Evolutionary conservation across 2,797 vertebrate species (phyloP).

Genomic region (Sebastes itinus): DNA sequence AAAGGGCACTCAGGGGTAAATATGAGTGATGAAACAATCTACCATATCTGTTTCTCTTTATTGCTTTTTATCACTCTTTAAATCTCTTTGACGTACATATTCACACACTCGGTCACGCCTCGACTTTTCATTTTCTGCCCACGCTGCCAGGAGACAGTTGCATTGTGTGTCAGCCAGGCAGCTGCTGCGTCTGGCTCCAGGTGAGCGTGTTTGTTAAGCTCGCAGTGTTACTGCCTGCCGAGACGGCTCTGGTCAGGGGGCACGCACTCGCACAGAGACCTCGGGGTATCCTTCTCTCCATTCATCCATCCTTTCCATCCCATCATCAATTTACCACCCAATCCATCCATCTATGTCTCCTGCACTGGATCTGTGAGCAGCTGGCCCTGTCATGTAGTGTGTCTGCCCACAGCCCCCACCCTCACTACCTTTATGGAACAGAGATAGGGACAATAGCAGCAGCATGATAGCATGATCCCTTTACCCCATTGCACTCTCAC

Average conservation of each 20-base stretch:
- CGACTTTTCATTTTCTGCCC: constrained; percentile 33
- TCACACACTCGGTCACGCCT: constrained; percentile 38
- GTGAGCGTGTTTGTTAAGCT: constrained; percentile 71
- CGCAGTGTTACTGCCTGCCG: constrained; percentile 38
- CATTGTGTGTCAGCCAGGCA: constrained; percentile 61
- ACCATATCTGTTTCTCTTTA: background rate
- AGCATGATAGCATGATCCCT: constrained; percentile 65
- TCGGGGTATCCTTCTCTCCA: constrained; percentile 33
- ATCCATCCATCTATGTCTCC: constrained; percentile 49
- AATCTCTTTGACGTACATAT: constrained; percentile 26
- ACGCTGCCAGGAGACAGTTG: constrained; percentile 54
- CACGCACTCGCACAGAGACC: constrained; percentile 2
- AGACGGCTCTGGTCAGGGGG: constrained; percentile 44
- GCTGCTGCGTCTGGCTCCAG: constrained; percentile 81
- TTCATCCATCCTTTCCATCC: constrained; percentile 30
- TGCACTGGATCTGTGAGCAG: constrained; percentile 67
- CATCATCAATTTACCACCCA: constrained; percentile 41
- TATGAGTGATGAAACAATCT: background rate
- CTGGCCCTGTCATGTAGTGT: constrained; percentile 73
- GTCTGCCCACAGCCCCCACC: constrained; percentile 16
- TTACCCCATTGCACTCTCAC: constrained; percentile 53
- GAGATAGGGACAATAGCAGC: constrained; percentile 66
- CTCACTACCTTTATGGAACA: constrained; percentile 39
- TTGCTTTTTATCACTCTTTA: background rate
- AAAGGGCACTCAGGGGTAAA: background rate